Conservation (phyloP, 2,113 vertebrate genomes). For the Petromus typicus region DNA sequence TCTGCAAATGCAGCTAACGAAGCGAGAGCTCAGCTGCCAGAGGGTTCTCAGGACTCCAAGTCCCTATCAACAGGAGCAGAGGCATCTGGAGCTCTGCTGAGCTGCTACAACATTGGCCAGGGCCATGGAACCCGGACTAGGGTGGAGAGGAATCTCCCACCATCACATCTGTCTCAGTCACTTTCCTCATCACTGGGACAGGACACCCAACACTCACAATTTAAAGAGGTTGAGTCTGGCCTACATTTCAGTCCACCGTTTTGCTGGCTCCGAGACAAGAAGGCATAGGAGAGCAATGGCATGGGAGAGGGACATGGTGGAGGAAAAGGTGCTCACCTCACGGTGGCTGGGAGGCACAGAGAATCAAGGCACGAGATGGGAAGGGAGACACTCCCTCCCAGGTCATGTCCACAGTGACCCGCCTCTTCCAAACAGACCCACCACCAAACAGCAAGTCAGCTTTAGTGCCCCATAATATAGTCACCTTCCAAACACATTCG, state of each 20-base stretch:
- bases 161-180: background rate
- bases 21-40: background rate
- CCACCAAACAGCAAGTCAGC: background rate
- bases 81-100: background rate
- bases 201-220: background rate
- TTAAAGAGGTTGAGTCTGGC: background rate
- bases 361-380: background rate
- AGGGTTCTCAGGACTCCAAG: background rate
- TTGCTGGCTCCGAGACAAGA: background rate
- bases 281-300: no score
- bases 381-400: background rate
- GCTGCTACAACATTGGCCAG: background rate
- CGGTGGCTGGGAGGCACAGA: background rate
- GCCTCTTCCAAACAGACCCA: background rate
- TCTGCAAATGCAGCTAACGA: background rate
- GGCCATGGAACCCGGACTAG: no score
- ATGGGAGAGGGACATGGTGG: background rate
- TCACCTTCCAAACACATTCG: background rate
- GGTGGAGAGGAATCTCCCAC: background rate
- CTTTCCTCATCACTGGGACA: background rate
- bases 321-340: background rate
- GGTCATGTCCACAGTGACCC: background rate
- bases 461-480: background rate
- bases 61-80: background rate
- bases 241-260: background rate